These are phyloP conservation scores for Drosophila arizonae DNA, from an alignment of 1,140 invertebrate species.

Conservation along the genomic window DNA sequence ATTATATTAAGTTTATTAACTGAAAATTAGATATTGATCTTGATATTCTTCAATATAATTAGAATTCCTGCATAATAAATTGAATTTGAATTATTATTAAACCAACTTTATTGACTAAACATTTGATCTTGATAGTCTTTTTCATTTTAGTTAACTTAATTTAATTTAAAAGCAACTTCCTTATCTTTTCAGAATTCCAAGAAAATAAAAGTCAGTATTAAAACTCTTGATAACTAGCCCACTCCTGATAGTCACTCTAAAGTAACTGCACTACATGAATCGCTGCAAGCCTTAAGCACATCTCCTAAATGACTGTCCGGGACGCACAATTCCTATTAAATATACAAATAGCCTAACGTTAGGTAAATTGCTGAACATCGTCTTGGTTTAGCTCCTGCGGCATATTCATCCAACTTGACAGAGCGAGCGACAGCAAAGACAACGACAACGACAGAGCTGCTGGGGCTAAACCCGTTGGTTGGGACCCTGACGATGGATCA, in stretches of 20 bases:
- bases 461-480: conserved; percentile 4
- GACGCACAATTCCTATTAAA: conserved; percentile 6
- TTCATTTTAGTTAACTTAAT: too few relatives aligned
- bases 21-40: too few relatives aligned
- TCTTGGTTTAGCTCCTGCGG: conserved; percentile 24
- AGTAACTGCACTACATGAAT: neutral
- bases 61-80: too few relatives aligned
- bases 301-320: conserved; percentile 18
- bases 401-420: conserved; percentile 4
- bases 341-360: conserved; percentile 22
- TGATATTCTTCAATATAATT: too few relatives aligned
- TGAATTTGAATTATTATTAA: too few relatives aligned
- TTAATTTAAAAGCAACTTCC: too few relatives aligned
- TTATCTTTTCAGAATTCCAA: too few relatives aligned
- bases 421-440: neutral
- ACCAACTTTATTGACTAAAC: too few relatives aligned
- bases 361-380: conserved; percentile 28
- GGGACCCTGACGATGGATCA: conserved; percentile 19
- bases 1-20: too few relatives aligned
- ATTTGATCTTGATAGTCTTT: too few relatives aligned
- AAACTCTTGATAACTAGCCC: too few relatives aligned
- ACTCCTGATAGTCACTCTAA: neutral
- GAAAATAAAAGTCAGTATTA: too few relatives aligned
- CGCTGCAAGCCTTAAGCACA: neutral
- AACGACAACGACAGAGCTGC: conserved; percentile 3